These are phyloP conservation scores for Calcarius lapponicus DNA, from an alignment of 2,797 vertebrate species.

Conservation along the genomic window DNA sequence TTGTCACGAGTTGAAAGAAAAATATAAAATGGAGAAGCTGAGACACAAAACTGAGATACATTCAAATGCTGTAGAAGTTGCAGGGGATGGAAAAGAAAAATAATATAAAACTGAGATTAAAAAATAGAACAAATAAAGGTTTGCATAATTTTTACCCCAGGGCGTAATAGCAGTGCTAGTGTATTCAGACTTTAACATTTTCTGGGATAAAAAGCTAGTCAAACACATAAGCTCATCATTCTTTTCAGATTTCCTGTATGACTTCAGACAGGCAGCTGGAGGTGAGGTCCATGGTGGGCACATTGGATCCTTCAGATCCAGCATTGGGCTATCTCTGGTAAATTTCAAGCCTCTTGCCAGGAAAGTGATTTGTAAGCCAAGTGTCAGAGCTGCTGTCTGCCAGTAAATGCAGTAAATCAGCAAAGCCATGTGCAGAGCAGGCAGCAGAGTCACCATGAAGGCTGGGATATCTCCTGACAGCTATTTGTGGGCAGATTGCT, in stretches of 20 bases:
- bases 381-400: not conserved
- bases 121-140: not conserved
- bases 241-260: not conserved
- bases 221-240: not conserved
- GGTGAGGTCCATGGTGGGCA: not conserved
- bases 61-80: not conserved
- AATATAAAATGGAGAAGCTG: constrained; percentile 6
- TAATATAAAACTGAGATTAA: not conserved
- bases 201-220: not conserved
- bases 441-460: not conserved
- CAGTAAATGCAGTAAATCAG: accelerated
- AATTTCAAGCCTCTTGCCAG: not conserved
- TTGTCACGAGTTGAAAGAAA: constrained; percentile 46
- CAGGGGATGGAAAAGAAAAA: not conserved
- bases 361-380: not conserved
- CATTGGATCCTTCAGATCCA: not conserved
- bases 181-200: not conserved
- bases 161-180: not conserved
- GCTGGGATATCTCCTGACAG: not conserved
- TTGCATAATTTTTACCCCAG: not conserved
- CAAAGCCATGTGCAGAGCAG: accelerated
- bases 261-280: not conserved
- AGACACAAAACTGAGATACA: not conserved
- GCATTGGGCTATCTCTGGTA: not conserved
- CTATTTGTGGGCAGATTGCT: not conserved